phyloP scores from a whole-genome alignment of 2,888 invertebrate genomes.

The Acleris emargana region DNA sequence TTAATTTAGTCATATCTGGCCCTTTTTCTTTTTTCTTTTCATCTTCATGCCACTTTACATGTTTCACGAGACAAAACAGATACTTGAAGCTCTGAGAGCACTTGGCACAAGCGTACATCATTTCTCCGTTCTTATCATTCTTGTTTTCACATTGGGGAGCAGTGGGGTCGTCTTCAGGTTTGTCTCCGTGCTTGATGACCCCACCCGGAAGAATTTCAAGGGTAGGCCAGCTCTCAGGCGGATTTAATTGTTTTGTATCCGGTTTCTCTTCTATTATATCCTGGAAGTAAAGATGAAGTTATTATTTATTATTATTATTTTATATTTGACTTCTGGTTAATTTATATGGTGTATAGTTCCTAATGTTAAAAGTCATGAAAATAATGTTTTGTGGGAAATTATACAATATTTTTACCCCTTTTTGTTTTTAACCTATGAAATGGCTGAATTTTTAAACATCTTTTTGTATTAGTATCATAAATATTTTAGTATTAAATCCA shows the following conservation, averaged over 20 bases:
- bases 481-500: no score
- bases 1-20: slow-evolving; percentile 44
- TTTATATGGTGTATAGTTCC: no score
- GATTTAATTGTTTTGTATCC: slow-evolving; percentile 41
- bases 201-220: slow-evolving; percentile 74
- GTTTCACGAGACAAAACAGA: slow-evolving; percentile 66
- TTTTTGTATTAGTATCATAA: no score
- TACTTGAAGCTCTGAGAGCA: slow-evolving; percentile 68
- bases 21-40: slow-evolving; percentile 49
- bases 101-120: slow-evolving; percentile 74
- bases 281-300: slow-evolving; percentile 36
- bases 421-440: no score
- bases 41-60: slow-evolving; percentile 69
- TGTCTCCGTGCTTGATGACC: slow-evolving; percentile 66
- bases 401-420: no score
- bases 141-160: slow-evolving; percentile 37
- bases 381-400: no score
- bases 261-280: slow-evolving; percentile 39
- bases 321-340: neutral
- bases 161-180: slow-evolving; percentile 45
- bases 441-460: no score
- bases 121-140: slow-evolving; percentile 45
- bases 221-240: slow-evolving; percentile 69
- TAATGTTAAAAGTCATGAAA: neutral
- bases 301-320: no score